A percentile compares a stretch with the other conserved stretches of the same genome.
These are phyloP conservation scores for Magallana gigas DNA, from an alignment of 1,140 invertebrate species.

Conservation along the genomic window DNA sequence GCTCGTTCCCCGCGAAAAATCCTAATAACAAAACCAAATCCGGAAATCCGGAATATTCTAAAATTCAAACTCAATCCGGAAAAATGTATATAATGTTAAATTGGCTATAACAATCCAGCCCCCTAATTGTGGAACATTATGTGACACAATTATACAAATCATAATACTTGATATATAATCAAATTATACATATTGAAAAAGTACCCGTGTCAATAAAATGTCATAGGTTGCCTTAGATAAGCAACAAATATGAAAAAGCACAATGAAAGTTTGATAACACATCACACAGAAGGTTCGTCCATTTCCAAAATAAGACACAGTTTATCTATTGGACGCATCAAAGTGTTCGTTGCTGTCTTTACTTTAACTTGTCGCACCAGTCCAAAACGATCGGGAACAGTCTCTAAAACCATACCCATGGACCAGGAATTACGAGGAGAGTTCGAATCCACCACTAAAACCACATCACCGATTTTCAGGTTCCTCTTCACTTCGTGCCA, in stretches of 20 bases:
- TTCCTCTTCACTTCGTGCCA: constrained; percentile 54
- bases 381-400: constrained; percentile 39
- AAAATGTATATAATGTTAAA: background rate
- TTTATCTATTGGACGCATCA: constrained; percentile 48
- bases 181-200: background rate
- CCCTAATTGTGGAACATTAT: constrained; percentile 31
- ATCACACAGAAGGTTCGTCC: background rate
- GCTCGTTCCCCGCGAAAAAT: too few species aligned
- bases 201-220: background rate
- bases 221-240: background rate
- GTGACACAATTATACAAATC: constrained; percentile 18
- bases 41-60: too few species aligned
- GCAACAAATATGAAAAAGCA: background rate
- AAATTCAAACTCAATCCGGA: too few species aligned
- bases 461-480: constrained; percentile 60
- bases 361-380: constrained; percentile 59
- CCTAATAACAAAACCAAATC: too few species aligned
- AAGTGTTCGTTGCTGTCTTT: constrained; percentile 48
- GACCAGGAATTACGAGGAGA: constrained; percentile 56
- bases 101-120: constrained; percentile 8
- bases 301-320: constrained; percentile 46
- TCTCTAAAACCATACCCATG: constrained; percentile 46
- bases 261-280: background rate
- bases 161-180: background rate
- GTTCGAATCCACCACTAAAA: constrained; percentile 57